phyloP scores from a whole-genome alignment of 2,797 vertebrate species.

The Rallus crepitans region DNA sequence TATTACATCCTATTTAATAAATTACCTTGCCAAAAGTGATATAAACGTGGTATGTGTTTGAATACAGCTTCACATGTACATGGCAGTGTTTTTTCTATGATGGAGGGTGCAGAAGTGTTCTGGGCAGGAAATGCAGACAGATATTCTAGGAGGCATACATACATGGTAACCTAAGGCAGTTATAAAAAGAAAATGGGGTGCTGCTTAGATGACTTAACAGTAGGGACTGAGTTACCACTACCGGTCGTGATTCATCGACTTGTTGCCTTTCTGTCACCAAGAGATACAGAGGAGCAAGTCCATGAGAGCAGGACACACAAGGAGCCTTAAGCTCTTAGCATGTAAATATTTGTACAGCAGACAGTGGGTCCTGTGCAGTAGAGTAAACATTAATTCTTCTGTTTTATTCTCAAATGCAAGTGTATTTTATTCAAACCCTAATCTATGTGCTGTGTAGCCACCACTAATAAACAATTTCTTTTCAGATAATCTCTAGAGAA shows the following conservation, averaged over 20 bases:
- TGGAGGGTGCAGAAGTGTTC: neutral
- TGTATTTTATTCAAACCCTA: neutral
- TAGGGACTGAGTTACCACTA: neutral
- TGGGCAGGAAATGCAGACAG: neutral
- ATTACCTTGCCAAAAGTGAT: neutral
- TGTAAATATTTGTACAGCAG: constrained; percentile 71
- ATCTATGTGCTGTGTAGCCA: neutral
- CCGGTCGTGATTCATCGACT: neutral
- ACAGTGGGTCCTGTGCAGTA: neutral
- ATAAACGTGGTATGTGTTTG: neutral
- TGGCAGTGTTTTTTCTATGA: neutral
- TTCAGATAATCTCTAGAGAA: neutral
- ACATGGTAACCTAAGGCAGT: neutral
- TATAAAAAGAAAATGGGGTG: neutral
- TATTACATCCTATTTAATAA: neutral
- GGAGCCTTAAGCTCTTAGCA: constrained; percentile 30
- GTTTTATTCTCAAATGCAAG: neutral
- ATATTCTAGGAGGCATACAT: neutral
- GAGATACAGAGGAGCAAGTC: neutral
- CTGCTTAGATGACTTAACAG: neutral
- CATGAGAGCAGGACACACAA: constrained; percentile 60
- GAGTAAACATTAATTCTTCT: constrained; percentile 41
- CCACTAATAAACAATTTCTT: constrained; percentile 26
- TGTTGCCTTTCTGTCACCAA: neutral
- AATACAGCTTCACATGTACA: neutral